phyloP scores from a whole-genome alignment of 2,113 vertebrate species.

The Petrocephalus zakoni region DNA sequence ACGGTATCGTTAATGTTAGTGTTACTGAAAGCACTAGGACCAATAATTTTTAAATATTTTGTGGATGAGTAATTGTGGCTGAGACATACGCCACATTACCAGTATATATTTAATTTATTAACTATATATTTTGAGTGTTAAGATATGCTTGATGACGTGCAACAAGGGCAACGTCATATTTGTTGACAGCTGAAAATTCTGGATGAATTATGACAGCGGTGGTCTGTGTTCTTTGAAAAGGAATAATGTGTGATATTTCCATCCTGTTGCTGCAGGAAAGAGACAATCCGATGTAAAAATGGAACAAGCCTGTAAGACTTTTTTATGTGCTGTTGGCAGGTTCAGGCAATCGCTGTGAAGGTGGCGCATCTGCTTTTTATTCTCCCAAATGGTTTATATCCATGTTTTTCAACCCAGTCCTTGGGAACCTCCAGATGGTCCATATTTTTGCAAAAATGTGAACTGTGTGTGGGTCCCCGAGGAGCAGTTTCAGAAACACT shows the following conservation, averaged over 20 bases:
- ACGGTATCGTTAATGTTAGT: not conserved
- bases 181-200: not conserved
- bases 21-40: slow-evolving; percentile 18
- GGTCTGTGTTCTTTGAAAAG: not conserved
- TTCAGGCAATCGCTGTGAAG: too few relatives aligned
- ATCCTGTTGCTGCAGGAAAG: not conserved
- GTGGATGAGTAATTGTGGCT: slow-evolving; percentile 16
- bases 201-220: not conserved
- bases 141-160: not conserved
- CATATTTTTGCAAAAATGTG: too few relatives aligned
- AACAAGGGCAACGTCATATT: not conserved
- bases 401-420: too few relatives aligned
- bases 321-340: too few relatives aligned
- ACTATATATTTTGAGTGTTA: not conserved
- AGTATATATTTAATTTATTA: not conserved
- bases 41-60: slow-evolving; percentile 32
- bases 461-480: too few relatives aligned
- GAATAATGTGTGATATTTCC: not conserved
- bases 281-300: too few relatives aligned
- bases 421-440: too few relatives aligned
- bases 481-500: not conserved
- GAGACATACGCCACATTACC: not conserved
- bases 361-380: too few relatives aligned
- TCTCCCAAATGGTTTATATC: too few relatives aligned
- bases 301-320: too few relatives aligned